Conservation (phyloP, 2,797 vertebrate species). For the Holocentrus rufus region DNA sequence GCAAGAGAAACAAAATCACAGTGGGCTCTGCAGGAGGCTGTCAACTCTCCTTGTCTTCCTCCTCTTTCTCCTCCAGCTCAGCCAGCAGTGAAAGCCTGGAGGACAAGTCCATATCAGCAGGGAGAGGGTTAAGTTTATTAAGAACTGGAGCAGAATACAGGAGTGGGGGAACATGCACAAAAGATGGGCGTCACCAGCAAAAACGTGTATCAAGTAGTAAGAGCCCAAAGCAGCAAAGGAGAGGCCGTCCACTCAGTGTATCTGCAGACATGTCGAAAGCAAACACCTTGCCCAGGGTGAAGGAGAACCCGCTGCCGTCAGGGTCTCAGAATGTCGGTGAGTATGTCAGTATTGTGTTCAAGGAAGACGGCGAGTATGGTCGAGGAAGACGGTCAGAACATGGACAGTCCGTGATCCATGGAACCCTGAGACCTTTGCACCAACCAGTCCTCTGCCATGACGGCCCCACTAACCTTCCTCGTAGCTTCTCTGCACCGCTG, state of each 20-base stretch:
- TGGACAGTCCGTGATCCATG: conserved; percentile 70
- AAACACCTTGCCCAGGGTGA: conserved; percentile 83
- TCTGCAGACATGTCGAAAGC: conserved; percentile 84
- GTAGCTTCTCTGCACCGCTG: conserved; percentile 83
- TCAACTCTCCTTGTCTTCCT: conserved; percentile 84
- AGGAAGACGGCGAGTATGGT: conserved; percentile 67
- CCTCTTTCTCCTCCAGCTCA: conserved; percentile 86
- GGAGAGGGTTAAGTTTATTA: conserved; percentile 72
- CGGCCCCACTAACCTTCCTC: conserved; percentile 78
- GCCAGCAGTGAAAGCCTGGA: conserved; percentile 88
- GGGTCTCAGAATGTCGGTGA: conserved; percentile 81
- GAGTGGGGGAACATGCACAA: conserved; percentile 69
- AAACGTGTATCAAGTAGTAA: conserved; percentile 76
- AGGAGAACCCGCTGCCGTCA: conserved; percentile 78
- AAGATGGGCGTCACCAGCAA: conserved; percentile 78
- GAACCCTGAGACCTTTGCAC: conserved; percentile 72
- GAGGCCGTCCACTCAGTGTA: conserved; percentile 73
- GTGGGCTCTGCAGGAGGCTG: conserved; percentile 75
- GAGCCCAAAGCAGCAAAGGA: conserved; percentile 80
- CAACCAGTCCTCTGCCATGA: conserved; percentile 74
- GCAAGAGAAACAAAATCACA: conserved; percentile 77
- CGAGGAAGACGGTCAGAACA: conserved; percentile 54
- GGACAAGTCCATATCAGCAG: conserved; percentile 79
- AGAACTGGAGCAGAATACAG: conserved; percentile 72
- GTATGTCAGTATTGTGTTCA: conserved; percentile 83